Percentiles rank a stretch among this genome's conserved stretches.
phyloP scores from a whole-genome alignment of 2,888 invertebrate genomes.

The Conchocele bisecta region DNA sequence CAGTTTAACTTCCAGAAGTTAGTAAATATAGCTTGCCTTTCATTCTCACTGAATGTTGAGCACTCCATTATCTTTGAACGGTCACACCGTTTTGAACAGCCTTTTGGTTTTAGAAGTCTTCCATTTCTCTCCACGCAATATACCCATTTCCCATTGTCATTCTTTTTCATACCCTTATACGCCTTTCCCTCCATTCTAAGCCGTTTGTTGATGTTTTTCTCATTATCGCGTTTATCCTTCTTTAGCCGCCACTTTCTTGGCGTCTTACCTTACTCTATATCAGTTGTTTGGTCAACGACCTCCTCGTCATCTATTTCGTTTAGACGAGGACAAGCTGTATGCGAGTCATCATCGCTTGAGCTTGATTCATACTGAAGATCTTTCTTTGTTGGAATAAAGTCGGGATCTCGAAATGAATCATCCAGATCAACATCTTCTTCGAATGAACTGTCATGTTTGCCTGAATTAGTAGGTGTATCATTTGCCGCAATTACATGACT shows the following conservation, averaged over 20 bases:
- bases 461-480: too few relatives aligned
- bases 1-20: slow-evolving; percentile 3
- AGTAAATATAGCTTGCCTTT: slow-evolving; percentile 5
- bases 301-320: slow-evolving; percentile 1
- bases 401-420: too few relatives aligned
- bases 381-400: too few relatives aligned
- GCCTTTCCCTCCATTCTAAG: slow-evolving; percentile 2
- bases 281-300: not conserved
- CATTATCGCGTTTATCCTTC: not conserved
- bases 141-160: not conserved
- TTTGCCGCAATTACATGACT: too few relatives aligned
- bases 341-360: too few relatives aligned
- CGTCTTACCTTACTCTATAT: too few relatives aligned
- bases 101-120: not conserved
- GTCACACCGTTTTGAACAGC: slow-evolving; percentile 7
- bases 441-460: too few relatives aligned
- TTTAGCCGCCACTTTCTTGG: not conserved
- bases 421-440: too few relatives aligned
- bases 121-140: slow-evolving; percentile 4
- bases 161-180: slow-evolving; percentile 1
- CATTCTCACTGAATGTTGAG: not conserved
- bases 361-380: too few relatives aligned
- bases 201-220: slow-evolving; percentile 6
- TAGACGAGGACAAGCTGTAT: too few relatives aligned
- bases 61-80: slow-evolving; percentile 1